A percentile compares a stretch with the other conserved stretches of the same genome.
Conservation (phyloP, 2,797 vertebrate genomes). For the Atherinosoma microstoma region DNA sequence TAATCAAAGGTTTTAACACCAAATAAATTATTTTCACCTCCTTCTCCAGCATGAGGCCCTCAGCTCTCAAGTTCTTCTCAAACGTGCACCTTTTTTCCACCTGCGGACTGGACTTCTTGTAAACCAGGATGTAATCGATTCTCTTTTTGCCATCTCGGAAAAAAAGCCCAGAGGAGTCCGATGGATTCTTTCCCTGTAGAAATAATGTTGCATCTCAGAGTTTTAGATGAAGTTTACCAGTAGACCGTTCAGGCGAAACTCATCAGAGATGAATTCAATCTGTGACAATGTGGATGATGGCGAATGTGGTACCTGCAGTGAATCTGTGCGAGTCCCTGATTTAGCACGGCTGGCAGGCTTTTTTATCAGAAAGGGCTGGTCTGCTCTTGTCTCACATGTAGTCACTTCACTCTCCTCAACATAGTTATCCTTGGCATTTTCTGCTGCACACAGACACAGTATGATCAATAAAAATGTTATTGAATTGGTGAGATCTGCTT, state of each 20-base stretch:
- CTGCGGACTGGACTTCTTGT: slow-evolving; percentile 95
- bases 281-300: slow-evolving; percentile 1
- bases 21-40: slow-evolving; percentile 82
- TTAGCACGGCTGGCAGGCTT: slow-evolving; percentile 86
- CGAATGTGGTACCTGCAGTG: slow-evolving; percentile 83
- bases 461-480: slow-evolving; percentile 20
- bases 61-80: slow-evolving; percentile 96
- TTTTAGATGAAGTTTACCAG: slow-evolving; percentile 6
- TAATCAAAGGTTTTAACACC: neutral
- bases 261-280: neutral
- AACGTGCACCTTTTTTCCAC: slow-evolving; percentile 97
- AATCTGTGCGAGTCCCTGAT: slow-evolving; percentile 85
- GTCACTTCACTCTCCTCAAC: slow-evolving; percentile 90
- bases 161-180: slow-evolving; percentile 87
- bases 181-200: slow-evolving; percentile 80
- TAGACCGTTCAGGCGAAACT: neutral
- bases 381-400: slow-evolving; percentile 85
- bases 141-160: slow-evolving; percentile 97
- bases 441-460: slow-evolving; percentile 73
- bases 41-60: slow-evolving; percentile 97
- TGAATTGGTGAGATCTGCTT: neutral
- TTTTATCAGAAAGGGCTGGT: slow-evolving; percentile 89
- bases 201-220: slow-evolving; percentile 17
- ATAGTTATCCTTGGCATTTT: slow-evolving; percentile 85
- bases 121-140: slow-evolving; percentile 98